Conservation (phyloP, 1,140 invertebrate species). For the Wasmannia auropunctata region DNA sequence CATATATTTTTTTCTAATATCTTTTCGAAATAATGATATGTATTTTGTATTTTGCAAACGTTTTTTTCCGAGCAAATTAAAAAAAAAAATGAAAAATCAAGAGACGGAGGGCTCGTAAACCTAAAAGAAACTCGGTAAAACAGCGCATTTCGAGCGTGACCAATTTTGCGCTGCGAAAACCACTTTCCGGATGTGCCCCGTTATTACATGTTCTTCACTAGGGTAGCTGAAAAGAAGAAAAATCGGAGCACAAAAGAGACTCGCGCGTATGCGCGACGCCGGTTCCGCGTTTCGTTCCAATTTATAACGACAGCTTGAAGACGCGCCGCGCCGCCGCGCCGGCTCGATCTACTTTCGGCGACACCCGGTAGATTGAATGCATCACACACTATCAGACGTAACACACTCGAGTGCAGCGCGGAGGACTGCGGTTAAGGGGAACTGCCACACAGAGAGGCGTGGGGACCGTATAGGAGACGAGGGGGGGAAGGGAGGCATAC, state of each 20-base stretch:
- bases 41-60: neutral
- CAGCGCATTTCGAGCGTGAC: neutral
- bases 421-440: slow-evolving; percentile 11
- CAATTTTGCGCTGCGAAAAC: neutral
- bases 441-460: neutral
- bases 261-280: no score
- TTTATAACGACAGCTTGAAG: slow-evolving; percentile 4
- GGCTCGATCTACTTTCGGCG: neutral
- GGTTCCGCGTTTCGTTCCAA: neutral
- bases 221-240: neutral
- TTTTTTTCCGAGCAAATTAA: neutral
- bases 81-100: neutral
- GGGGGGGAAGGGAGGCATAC: neutral
- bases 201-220: neutral
- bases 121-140: neutral
- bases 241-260: neutral
- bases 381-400: slow-evolving; percentile 44
- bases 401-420: slow-evolving; percentile 38
- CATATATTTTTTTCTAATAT: neutral
- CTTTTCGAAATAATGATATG: neutral
- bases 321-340: no score
- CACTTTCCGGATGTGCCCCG: neutral
- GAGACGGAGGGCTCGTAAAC: neutral
- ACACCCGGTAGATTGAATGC: slow-evolving; percentile 45
- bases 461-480: neutral